A percentile compares a stretch with the other conserved stretches of the same genome.
These are phyloP conservation scores for Drosophila suboccidentalis DNA, from an alignment of 2,888 invertebrate genomes.

Conservation along the genomic window DNA sequence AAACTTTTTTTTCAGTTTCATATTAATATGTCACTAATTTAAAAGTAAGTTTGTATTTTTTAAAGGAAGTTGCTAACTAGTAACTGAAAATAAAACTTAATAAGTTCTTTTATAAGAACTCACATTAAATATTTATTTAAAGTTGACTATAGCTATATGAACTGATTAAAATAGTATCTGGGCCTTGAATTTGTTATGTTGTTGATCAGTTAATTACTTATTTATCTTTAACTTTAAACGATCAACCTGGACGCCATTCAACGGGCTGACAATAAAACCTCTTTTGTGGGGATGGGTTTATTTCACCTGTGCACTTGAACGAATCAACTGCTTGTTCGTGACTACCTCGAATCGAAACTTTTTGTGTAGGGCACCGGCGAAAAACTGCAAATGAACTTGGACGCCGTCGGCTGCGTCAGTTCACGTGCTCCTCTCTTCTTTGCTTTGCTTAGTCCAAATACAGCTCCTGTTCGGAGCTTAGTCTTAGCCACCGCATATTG, in stretches of 20 bases:
- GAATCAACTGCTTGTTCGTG: slow-evolving; percentile 48
- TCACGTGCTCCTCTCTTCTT: slow-evolving; percentile 30
- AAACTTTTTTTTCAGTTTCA: too few species aligned
- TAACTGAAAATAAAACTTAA: too few species aligned
- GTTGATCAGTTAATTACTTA: not conserved
- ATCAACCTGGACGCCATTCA: not conserved
- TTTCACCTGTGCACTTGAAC: not conserved
- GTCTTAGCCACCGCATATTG: slow-evolving; percentile 61
- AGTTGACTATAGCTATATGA: too few species aligned
- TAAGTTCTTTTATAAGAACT: too few species aligned
- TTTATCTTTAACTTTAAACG: not conserved
- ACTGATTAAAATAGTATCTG: too few species aligned
- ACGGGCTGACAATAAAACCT: not conserved
- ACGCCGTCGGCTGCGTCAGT: slow-evolving; percentile 46
- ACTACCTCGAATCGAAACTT: slow-evolving; percentile 42
- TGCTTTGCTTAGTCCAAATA: slow-evolving; percentile 1
- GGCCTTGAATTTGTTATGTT: not conserved
- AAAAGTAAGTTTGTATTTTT: too few species aligned
- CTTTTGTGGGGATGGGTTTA: too few species aligned
- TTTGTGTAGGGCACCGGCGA: slow-evolving; percentile 51
- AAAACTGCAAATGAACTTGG: slow-evolving; percentile 77
- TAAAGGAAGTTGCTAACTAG: too few species aligned
- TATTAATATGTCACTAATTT: too few species aligned
- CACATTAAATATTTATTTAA: too few species aligned
- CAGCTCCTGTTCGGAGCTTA: slow-evolving; percentile 38